Evolutionary conservation across 2,888 invertebrate genomes (phyloP).

Genomic region (Macrostomum cliftonense): DNA sequence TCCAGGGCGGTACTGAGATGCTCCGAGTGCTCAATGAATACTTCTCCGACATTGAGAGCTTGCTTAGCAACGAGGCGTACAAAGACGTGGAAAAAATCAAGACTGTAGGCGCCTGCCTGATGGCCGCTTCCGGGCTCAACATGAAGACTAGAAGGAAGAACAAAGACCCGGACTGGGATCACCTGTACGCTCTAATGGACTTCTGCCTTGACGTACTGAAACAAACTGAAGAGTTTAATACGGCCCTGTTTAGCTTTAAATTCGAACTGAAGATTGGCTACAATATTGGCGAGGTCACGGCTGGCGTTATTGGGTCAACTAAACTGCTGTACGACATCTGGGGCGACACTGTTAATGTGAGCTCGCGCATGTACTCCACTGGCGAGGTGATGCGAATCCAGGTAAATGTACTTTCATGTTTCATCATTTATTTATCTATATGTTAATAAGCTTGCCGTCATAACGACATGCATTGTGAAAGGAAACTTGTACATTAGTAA

Average conservation of each 20-base stretch:
- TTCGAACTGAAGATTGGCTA: slow-evolving; percentile 50
- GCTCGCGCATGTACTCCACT: slow-evolving; percentile 88
- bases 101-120: slow-evolving; percentile 84
- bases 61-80: slow-evolving; percentile 60
- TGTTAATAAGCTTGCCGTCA: no score
- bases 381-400: slow-evolving; percentile 45
- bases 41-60: slow-evolving; percentile 82
- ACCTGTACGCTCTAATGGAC: slow-evolving; percentile 69
- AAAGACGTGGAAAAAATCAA: slow-evolving; percentile 86
- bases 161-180: slow-evolving; percentile 49
- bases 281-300: slow-evolving; percentile 83
- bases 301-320: slow-evolving; percentile 80
- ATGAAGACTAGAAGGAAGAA: slow-evolving; percentile 53
- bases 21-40: slow-evolving; percentile 80
- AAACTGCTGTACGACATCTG: slow-evolving; percentile 92
- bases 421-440: no score
- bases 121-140: slow-evolving; percentile 88
- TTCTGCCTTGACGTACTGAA: slow-evolving; percentile 74
- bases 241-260: slow-evolving; percentile 36
- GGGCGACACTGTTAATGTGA: slow-evolving; percentile 94
- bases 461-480: no score
- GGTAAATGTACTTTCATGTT: neutral
- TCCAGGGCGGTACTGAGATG: slow-evolving; percentile 79
- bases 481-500: no score
- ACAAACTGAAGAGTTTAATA: slow-evolving; percentile 32